A percentile compares a stretch with the other conserved stretches of the same genome.
Evolutionary conservation across 2,113 vertebrate genomes (phyloP).

Genomic region (Brevimyrus niger): DNA sequence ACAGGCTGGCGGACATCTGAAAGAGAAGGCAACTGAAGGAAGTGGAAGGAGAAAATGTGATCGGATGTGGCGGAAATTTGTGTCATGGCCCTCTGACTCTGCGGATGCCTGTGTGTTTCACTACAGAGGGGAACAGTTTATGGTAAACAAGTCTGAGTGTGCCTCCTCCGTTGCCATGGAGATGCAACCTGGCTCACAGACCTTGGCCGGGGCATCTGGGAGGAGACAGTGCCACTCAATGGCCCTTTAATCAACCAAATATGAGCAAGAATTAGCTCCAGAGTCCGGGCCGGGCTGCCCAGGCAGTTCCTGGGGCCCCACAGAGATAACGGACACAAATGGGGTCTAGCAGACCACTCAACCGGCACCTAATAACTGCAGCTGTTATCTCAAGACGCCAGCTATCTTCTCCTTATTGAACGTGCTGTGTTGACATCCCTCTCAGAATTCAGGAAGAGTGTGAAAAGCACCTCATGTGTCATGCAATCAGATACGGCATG

Average conservation of each 20-base stretch:
- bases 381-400: conserved; percentile 15
- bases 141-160: conserved; percentile 3
- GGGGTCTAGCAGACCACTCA: conserved; percentile 9
- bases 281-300: neutral
- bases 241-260: conserved; percentile 21
- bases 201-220: neutral
- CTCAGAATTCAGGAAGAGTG: neutral
- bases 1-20: neutral
- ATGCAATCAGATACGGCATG: neutral
- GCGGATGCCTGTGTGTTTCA: neutral
- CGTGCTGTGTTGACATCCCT: neutral
- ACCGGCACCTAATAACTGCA: conserved; percentile 13
- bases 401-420: neutral
- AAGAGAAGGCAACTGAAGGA: neutral
- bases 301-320: conserved; percentile 6
- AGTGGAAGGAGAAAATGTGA: neutral
- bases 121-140: conserved; percentile 4
- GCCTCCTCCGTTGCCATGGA: conserved; percentile 19
- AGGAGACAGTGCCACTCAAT: conserved; percentile 2
- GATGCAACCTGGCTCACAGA: conserved; percentile 4
- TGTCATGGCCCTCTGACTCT: neutral
- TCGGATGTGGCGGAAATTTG: neutral
- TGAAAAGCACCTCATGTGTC: neutral
- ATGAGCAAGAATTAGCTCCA: conserved; percentile 25
- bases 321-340: conserved; percentile 22